phyloP scores from a whole-genome alignment of 2,113 vertebrate species.

The Serinus canaria region DNA sequence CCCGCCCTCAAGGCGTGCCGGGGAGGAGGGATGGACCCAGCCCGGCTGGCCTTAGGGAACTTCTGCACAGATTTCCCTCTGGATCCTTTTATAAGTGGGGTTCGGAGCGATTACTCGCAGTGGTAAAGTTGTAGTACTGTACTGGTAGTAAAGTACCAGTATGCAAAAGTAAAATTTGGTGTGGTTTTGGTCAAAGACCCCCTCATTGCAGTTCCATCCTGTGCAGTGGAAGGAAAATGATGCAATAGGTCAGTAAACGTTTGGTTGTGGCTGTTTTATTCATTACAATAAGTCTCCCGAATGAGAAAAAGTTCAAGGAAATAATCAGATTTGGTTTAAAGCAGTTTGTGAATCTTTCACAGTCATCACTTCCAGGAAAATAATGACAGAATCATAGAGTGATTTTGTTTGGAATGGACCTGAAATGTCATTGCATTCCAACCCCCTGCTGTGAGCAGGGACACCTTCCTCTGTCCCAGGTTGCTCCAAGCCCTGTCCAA shows the following conservation, averaged over 20 bases:
- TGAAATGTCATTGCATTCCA: background rate
- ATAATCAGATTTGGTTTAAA: background rate
- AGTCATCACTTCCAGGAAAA: background rate
- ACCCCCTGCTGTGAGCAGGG: background rate
- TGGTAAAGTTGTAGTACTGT: background rate
- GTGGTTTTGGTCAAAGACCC: background rate
- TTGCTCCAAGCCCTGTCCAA: background rate
- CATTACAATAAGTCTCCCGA: fast-evolving
- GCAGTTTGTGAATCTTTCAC: background rate
- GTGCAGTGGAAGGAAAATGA: background rate
- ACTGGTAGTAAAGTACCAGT: background rate
- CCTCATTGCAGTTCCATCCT: fast-evolving
- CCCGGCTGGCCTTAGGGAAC: fast-evolving
- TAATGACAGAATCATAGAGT: background rate
- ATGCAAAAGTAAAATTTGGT: too few species aligned
- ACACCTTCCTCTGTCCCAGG: background rate
- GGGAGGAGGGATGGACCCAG: background rate
- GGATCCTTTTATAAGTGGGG: fast-evolving
- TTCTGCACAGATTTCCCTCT: fast-evolving
- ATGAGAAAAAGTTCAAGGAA: background rate
- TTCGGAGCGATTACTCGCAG: fast-evolving
- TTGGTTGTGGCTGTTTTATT: background rate
- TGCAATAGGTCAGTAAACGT: background rate
- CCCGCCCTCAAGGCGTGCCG: background rate
- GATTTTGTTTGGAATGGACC: background rate